Conservation (phyloP, 2,888 invertebrate species). For the Pedicia rivosa region DNA sequence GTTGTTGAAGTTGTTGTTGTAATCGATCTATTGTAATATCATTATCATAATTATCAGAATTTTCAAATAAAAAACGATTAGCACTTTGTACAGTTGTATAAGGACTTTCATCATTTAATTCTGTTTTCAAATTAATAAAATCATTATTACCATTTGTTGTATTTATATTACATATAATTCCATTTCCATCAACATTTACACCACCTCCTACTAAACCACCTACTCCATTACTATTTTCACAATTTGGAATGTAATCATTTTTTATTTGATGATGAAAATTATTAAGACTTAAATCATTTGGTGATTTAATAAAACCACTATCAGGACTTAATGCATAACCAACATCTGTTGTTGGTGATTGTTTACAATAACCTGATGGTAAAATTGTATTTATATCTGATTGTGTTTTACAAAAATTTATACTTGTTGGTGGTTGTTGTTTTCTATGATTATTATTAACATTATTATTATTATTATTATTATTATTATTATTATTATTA, state of each 20-base stretch:
- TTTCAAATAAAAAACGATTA: slow-evolving; percentile 29
- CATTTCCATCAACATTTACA: not conserved
- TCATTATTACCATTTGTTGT: slow-evolving; percentile 22
- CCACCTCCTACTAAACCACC: slow-evolving; percentile 1
- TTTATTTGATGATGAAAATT: slow-evolving; percentile 7
- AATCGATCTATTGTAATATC: slow-evolving; percentile 6
- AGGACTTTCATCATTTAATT: slow-evolving; percentile 28
- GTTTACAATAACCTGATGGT: slow-evolving; percentile 29
- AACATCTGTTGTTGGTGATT: slow-evolving; percentile 27
- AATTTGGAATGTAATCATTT: slow-evolving; percentile 24
- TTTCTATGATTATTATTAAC: slow-evolving; percentile 4
- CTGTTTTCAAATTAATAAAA: slow-evolving; percentile 25
- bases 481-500: not conserved
- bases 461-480: not conserved
- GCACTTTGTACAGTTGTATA: slow-evolving; percentile 30
- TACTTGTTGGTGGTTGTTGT: slow-evolving; percentile 2
- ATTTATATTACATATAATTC: too few species aligned
- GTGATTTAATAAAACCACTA: slow-evolving; percentile 8
- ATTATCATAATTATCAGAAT: slow-evolving; percentile 24
- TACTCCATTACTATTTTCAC: slow-evolving; percentile 12
- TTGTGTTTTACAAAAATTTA: not conserved
- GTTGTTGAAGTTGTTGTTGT: slow-evolving; percentile 9
- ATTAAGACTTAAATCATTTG: slow-evolving; percentile 3
- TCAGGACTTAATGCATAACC: slow-evolving; percentile 7
- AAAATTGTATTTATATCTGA: slow-evolving; percentile 9